phyloP scores from a whole-genome alignment of 92 coral and sea anemone species.

The Parazoanthus darwini region DNA sequence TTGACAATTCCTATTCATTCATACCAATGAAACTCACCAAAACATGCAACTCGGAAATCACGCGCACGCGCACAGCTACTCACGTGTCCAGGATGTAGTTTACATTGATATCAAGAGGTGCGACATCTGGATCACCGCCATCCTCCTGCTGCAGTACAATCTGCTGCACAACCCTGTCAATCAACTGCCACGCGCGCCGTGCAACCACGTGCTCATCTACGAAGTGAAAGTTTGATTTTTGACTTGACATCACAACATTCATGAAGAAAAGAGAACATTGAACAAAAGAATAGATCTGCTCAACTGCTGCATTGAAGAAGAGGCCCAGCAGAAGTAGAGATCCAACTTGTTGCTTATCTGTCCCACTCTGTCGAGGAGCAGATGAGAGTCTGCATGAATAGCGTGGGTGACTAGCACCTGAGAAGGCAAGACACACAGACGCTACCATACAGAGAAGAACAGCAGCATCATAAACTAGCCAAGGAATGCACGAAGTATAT shows the following conservation, averaged over 20 bases:
- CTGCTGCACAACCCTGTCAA: constrained; percentile 96
- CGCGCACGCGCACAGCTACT: constrained; percentile 24
- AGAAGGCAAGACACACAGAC: constrained; percentile 21
- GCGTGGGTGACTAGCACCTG: constrained; percentile 5
- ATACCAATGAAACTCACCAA: background rate
- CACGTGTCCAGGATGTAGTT: constrained; percentile 92
- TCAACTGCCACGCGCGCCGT: constrained; percentile 92
- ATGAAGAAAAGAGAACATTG: constrained; percentile 13
- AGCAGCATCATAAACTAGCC: background rate
- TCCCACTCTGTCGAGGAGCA: constrained; percentile 10
- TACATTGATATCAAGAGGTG: constrained; percentile 91
- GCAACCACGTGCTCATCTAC: constrained; percentile 90
- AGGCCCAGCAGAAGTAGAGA: constrained; percentile 11
- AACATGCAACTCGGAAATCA: background rate
- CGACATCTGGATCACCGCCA: constrained; percentile 97
- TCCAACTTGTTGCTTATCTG: constrained; percentile 17
- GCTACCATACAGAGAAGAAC: constrained; percentile 17
- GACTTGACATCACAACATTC: constrained; percentile 5
- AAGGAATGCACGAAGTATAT: background rate
- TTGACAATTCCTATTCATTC: no score
- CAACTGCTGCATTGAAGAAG: constrained; percentile 15
- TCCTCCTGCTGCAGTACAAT: constrained; percentile 90
- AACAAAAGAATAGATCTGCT: constrained; percentile 11
- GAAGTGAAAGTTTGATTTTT: constrained; percentile 34
- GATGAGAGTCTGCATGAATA: constrained; percentile 5